Base-by-base conservation (phyloP, 2,888 invertebrate genomes). In the Pardosa pseudoannulata region DNA sequence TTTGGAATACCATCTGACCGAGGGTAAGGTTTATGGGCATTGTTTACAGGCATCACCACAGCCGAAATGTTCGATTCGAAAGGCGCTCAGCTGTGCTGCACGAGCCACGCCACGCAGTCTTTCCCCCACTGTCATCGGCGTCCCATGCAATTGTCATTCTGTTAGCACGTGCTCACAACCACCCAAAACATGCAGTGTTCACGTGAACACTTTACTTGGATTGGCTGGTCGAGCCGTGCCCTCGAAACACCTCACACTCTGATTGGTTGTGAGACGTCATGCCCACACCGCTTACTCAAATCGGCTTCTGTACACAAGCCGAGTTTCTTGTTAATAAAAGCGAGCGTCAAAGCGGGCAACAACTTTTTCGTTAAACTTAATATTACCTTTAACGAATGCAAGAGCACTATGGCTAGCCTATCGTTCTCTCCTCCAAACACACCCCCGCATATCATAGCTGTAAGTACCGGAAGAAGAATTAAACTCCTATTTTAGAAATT, bases 41-140 rank as follows among this genome's bases (percentile, higher is more conserved):
- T 85, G 83, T 85, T 85, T 85, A 85, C 78, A 39, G 27, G 27
- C 62, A 28, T 16, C 23, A 50, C 23, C 19, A 41, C 32, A 32
- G 50, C 27, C n/a, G 64, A 23, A 32, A 68, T 64, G 64, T 71
- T 70, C 70, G 67, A 31, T 27, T 23, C 28, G 31, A n/a, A 62
- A 5, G 62, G n/a, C 70, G 36, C 72, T 32, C 75, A 75, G 75
- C 75, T 46, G 64, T 19, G 71, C 28, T 29, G 29, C 83, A 85
- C 83, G 83, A 73, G 83, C 73, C 67, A 36, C 78, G 83, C 72
- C 85, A 86, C 73, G 85, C 85, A 79, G 85, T 79, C 79, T 86
- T 86, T 29, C 27, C 36, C 65, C 62, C 78, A 36, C 68, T 73
- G 79, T 73, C 85, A 86, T 11, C 62, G 76, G 36, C 31, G 46